These are phyloP conservation scores for Coluber constrictor DNA, from an alignment of 2,797 vertebrate species.

Conservation along the genomic window DNA sequence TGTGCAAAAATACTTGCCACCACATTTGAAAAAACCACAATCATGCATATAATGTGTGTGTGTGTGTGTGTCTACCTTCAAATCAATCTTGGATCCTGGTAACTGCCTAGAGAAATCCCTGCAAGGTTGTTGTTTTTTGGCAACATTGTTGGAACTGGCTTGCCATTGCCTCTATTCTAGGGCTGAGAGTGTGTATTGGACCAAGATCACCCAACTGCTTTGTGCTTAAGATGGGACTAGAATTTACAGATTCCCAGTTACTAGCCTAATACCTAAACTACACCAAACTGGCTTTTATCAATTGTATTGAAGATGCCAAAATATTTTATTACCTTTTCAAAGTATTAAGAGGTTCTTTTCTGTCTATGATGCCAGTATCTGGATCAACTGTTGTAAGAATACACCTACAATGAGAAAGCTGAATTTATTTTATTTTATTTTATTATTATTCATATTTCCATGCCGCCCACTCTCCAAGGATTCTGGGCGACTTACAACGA, in stretches of 20 bases:
- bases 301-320: background rate
- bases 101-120: background rate
- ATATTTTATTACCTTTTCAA: slow-evolving; percentile 79
- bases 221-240: background rate
- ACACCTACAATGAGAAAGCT: slow-evolving; percentile 75
- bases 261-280: background rate
- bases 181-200: background rate
- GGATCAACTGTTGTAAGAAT: slow-evolving; percentile 89
- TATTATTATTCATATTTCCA: no score
- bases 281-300: background rate
- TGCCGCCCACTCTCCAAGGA: no score
- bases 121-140: background rate
- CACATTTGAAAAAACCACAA: background rate
- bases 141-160: background rate
- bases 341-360: slow-evolving; percentile 89
- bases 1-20: background rate
- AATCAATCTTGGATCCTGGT: no score
- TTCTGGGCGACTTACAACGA: no score
- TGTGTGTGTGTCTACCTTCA: no score
- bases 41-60: background rate
- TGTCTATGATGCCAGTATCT: slow-evolving; percentile 80
- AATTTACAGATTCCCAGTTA: background rate
- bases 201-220: background rate
- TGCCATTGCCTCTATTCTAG: background rate
- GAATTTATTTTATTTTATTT: no score